A percentile compares a stretch with the other conserved stretches of the same genome.
Evolutionary conservation across 2,888 invertebrate genomes (phyloP).

Genomic region (Cyaniris semiargus): DNA sequence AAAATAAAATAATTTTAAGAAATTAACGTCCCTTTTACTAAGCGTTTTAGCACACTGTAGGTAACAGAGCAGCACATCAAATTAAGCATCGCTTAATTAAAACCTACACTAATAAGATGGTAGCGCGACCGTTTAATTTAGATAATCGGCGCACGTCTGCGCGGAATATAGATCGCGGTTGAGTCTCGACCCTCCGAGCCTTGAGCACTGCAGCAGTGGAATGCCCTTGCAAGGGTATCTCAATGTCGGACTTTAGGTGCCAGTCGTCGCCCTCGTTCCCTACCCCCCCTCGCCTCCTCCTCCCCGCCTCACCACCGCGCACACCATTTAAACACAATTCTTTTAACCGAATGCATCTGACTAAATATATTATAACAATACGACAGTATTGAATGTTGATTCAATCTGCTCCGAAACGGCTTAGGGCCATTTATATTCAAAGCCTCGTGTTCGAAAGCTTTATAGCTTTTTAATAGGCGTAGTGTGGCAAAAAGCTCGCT

Average conservation of each 20-base stretch:
- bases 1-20: too few relatives aligned
- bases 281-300: slow-evolving; percentile 52
- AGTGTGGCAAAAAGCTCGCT: neutral
- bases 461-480: neutral
- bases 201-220: slow-evolving; percentile 70
- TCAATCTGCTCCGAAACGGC: neutral
- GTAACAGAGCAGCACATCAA: neutral
- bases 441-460: neutral
- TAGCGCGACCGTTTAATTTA: slow-evolving; percentile 13
- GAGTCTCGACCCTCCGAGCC: slow-evolving; percentile 49
- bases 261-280: slow-evolving; percentile 74
- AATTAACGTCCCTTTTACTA: too few relatives aligned
- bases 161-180: slow-evolving; percentile 46
- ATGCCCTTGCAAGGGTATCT: slow-evolving; percentile 74
- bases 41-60: neutral
- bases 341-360: slow-evolving; percentile 51
- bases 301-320: slow-evolving; percentile 52
- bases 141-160: slow-evolving; percentile 36
- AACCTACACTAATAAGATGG: neutral
- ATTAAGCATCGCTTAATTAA: neutral
- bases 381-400: slow-evolving; percentile 24
- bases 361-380: slow-evolving; percentile 57
- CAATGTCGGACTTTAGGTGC: slow-evolving; percentile 73
- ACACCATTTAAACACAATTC: slow-evolving; percentile 50
- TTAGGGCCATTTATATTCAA: neutral